Percentiles rank a stretch among this genome's conserved stretches.
Evolutionary conservation across 2,113 vertebrate species (phyloP).

Genomic region (Bucco capensis): DNA sequence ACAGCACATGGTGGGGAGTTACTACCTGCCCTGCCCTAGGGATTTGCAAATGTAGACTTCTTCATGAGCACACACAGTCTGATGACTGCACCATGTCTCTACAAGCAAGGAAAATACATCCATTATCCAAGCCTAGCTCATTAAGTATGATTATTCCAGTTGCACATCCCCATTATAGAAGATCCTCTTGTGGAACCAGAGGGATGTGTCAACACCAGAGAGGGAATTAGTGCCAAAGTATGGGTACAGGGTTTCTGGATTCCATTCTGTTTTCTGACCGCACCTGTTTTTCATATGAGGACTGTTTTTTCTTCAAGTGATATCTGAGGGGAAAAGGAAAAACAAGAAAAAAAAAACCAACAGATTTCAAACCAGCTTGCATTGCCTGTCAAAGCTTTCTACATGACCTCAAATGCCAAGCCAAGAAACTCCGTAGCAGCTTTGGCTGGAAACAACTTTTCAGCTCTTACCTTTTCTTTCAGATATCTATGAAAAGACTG

Average conservation of each 20-base stretch:
- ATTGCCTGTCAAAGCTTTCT: conserved; percentile 17
- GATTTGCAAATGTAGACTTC: neutral
- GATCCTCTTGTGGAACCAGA: neutral
- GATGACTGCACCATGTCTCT: neutral
- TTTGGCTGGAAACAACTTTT: conserved; percentile 67
- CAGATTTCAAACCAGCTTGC: neutral
- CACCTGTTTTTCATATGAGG: fast-evolving
- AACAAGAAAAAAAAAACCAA: neutral
- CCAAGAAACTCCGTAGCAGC: conserved; percentile 47
- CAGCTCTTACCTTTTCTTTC: conserved; percentile 52
- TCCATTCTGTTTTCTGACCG: neutral
- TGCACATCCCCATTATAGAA: neutral
- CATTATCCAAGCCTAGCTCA: neutral
- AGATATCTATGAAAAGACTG: conserved; percentile 49
- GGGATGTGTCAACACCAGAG: neutral
- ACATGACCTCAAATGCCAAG: conserved; percentile 8
- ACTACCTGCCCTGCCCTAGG: neutral
- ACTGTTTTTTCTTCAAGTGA: neutral
- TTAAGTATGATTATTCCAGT: neutral
- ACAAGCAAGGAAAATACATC: neutral
- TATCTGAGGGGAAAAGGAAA: neutral
- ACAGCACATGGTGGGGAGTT: neutral
- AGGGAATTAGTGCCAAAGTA: neutral
- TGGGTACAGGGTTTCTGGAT: neutral
- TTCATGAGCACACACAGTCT: neutral